These are phyloP conservation scores for Cepaea hortensis DNA, from an alignment of 2,888 invertebrate species.

Conservation along the genomic window DNA sequence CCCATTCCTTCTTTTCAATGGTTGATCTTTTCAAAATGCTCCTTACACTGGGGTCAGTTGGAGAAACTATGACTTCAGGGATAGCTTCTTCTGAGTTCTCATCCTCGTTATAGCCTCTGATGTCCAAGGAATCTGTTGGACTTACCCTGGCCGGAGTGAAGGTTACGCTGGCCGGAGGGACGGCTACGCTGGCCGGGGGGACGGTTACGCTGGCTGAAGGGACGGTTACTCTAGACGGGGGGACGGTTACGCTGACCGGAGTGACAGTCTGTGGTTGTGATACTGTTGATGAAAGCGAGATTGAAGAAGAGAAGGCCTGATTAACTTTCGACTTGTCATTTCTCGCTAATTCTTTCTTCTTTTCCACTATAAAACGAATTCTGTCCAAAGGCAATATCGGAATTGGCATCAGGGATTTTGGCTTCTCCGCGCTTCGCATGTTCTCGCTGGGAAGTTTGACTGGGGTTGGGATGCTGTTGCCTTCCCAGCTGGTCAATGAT, in stretches of 20 bases:
- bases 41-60: slow-evolving; percentile 38
- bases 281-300: slow-evolving; percentile 29
- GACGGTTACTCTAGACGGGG: too few species aligned
- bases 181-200: too few species aligned
- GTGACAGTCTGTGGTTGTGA: slow-evolving; percentile 16
- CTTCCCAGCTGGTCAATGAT: slow-evolving; percentile 53
- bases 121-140: not conserved
- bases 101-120: slow-evolving; percentile 34
- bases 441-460: slow-evolving; percentile 68
- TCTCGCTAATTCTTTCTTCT: slow-evolving; percentile 32
- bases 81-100: slow-evolving; percentile 19
- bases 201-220: too few species aligned
- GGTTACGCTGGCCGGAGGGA: too few species aligned
- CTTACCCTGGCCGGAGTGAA: not conserved
- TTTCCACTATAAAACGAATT: slow-evolving; percentile 69
- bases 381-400: slow-evolving; percentile 70
- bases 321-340: slow-evolving; percentile 8
- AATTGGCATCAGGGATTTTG: slow-evolving; percentile 67
- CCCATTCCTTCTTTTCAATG: slow-evolving; percentile 46
- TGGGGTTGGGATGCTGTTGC: slow-evolving; percentile 33
- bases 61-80: slow-evolving; percentile 31
- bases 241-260: not conserved
- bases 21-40: slow-evolving; percentile 37
- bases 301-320: slow-evolving; percentile 43
- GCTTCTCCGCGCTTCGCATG: slow-evolving; percentile 63